These are phyloP conservation scores for Choristoneura fumiferana DNA, from an alignment of 1,140 invertebrate genomes.

Conservation along the genomic window DNA sequence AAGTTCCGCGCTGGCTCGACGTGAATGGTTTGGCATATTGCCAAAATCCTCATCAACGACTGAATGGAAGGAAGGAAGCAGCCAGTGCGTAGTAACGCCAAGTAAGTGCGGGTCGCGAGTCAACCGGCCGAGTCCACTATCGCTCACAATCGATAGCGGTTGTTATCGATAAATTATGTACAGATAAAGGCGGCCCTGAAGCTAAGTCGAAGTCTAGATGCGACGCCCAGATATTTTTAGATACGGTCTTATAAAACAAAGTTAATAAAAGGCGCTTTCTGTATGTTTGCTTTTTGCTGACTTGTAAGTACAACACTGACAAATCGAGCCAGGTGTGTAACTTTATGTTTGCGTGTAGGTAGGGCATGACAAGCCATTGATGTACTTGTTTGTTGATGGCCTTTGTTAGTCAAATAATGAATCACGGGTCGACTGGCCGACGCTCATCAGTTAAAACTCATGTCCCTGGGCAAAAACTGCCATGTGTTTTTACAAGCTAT, in stretches of 20 bases:
- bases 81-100: neutral
- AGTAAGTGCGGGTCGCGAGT: neutral
- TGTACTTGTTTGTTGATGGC: slow-evolving; percentile 5
- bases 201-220: neutral
- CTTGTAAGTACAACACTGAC: neutral
- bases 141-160: neutral
- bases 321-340: slow-evolving; percentile 6
- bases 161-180: slow-evolving; percentile 12
- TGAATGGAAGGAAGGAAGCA: neutral
- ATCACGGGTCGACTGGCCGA: neutral
- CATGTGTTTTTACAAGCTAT: too few relatives aligned
- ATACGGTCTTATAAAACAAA: neutral
- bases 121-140: neutral
- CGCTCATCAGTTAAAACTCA: neutral
- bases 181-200: slow-evolving; percentile 1
- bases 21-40: neutral
- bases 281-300: neutral
- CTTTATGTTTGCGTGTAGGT: slow-evolving; percentile 10
- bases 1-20: neutral
- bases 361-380: slow-evolving; percentile 10
- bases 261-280: neutral
- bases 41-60: neutral
- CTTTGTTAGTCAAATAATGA: slow-evolving; percentile 18
- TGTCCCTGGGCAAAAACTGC: too few relatives aligned
- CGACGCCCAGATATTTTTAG: too few relatives aligned